phyloP scores from a whole-genome alignment of 2,888 invertebrate genomes.

The Metacarcinus magister region DNA sequence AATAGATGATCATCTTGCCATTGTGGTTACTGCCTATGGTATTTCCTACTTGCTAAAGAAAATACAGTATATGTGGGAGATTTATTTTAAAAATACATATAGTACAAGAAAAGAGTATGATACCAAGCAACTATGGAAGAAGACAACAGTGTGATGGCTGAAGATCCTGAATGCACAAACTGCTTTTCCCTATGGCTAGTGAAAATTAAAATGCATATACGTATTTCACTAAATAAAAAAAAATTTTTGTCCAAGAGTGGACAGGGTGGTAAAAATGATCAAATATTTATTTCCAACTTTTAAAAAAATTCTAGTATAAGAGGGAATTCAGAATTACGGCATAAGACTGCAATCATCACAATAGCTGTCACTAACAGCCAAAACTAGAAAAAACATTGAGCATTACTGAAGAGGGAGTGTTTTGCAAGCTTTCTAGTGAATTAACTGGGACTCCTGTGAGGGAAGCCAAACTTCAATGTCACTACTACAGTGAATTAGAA shows the following conservation, averaged over 20 bases:
- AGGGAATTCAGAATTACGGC: background rate
- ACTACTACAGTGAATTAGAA: background rate
- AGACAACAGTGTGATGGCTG: background rate
- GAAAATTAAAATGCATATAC: background rate
- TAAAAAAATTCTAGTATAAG: background rate
- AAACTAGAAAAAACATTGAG: background rate
- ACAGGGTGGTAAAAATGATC: background rate
- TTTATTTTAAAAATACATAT: background rate
- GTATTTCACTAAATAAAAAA: background rate
- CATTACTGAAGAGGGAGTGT: constrained; percentile 8
- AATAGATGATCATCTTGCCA: too few species aligned
- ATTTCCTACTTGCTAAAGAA: background rate
- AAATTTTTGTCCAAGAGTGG: background rate
- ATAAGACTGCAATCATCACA: background rate
- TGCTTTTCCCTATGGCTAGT: background rate
- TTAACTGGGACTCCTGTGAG: background rate
- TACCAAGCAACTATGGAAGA: background rate
- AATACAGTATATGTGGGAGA: background rate
- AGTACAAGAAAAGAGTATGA: background rate
- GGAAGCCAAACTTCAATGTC: background rate
- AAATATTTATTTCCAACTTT: background rate
- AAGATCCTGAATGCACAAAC: background rate
- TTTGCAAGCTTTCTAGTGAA: background rate
- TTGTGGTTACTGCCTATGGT: too few species aligned
- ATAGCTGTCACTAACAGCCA: background rate